Evolutionary conservation across 2,888 invertebrate genomes (phyloP), one percentile per base, ranked within the genome.

Genomic region (Dicranocentrus wangi): DNA sequence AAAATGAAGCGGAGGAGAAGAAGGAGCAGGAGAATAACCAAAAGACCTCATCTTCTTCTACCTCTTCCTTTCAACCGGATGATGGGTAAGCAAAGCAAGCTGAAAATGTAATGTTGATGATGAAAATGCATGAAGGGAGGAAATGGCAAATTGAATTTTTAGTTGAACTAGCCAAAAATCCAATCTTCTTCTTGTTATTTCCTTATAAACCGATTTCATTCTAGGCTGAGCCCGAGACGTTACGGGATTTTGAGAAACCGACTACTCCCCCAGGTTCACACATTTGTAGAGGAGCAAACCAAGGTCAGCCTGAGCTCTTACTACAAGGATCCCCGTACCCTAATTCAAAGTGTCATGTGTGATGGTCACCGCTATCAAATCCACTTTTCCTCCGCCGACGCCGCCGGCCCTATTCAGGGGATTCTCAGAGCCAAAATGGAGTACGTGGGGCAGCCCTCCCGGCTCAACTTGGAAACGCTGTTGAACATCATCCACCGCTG

Each of bases 341-440:
- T 75, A 15, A 25, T 75, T 13, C 75, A 75, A 43, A 66, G 42
- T 15, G 47, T 55, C 17, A 17, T 58, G 17, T 66, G 75, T 66
- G 75, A 75, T 17, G 75, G 75, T 15, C 66, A 66, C 28, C 51
- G 51, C 15, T 75, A 66, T 23, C 55, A 75, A 43, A 75, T 25
- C 13, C 42, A 75, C 1, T 75, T 75, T 23, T n/a, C 66, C 1
- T 42, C 43, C 28, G n/a, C 47, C 1, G 58, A 58, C n/a, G 8
- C 66, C 0, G 17, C 42, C 8, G 75, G 66, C 1, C 58, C 66
- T 5, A n/a, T 66, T 43, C 66, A 58, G 13, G 75, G 75, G 8
- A 75, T 75, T 27, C n/a, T 39, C 1, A 55, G 58, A 28, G 55
- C 75, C 15, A 66, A 75, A n/a, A 55, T 25, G 23, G 66, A 75